Evolutionary conservation across 2,797 vertebrate species (phyloP), one percentile per base, ranked within the genome.

Genomic region (Micrastur ruficollis): DNA sequence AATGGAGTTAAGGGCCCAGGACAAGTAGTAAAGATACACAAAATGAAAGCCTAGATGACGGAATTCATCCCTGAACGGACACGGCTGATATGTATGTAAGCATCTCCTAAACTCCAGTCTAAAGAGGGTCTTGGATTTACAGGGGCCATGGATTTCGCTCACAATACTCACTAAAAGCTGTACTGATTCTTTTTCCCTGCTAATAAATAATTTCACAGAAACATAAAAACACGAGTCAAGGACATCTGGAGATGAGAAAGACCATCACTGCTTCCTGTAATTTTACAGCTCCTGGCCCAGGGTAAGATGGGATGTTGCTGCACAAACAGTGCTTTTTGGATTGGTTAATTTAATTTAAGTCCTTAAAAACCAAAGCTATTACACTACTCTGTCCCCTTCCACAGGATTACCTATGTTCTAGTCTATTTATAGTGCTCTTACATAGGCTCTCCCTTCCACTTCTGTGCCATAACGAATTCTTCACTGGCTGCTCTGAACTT

Each of bases 1-100:
- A 52, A 94, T 88, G 42, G 85, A 92, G 95, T 95, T 90, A 94
- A 97, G 97, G 86, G 75, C 79, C 49, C 79, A 95, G 94, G 95
- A 93, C 90, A 81, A 58, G 84, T 1, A 68, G 21, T 67, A 89
- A 90, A 94, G 96, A 95, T 58, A 94, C 32, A 49, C 74, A 81
- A 72, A 93, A 67, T 14, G 70, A 78, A 89, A 94, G 80, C 8
- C 67, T 53, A 53, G 81, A 56, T 89, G 84, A 49, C 5, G 4
- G 84, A 87, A 75, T 94, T 65, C 83, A 82, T 85, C 92, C 73
- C 75, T 36, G 36, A 2, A 3, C 72, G 79, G 73, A 29, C 59
- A 42, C 3, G 4, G 89, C 81, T 46, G 66, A 55, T 46, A 52
- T 2, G 7, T 26, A 5, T 3, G 10, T 47, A 86, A 82, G 55